phyloP scores from a whole-genome alignment of 2,888 invertebrate species.

The Shargacucullia verbasci region DNA sequence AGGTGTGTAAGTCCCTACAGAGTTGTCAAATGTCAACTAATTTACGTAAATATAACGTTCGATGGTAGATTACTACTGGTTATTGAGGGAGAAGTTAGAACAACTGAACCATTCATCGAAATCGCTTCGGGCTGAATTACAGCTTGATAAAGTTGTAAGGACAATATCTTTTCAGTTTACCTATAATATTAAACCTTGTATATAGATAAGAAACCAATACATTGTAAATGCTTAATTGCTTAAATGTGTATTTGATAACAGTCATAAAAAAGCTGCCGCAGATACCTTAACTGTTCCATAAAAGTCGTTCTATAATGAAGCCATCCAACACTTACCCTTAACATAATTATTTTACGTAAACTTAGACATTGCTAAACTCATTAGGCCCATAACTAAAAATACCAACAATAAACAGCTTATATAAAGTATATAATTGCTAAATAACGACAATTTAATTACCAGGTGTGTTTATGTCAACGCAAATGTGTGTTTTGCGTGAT shows the following conservation, averaged over 20 bases:
- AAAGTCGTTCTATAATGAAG: constrained; percentile 29
- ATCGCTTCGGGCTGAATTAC: too few relatives aligned
- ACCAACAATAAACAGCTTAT: constrained; percentile 44
- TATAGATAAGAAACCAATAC: constrained; percentile 19
- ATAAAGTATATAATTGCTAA: constrained; percentile 53
- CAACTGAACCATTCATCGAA: too few relatives aligned
- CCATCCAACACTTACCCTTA: constrained; percentile 19
- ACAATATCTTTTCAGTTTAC: too few relatives aligned
- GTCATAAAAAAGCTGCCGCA: constrained; percentile 15
- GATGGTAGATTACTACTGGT: not conserved
- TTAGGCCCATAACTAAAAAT: constrained; percentile 42
- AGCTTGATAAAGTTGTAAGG: too few relatives aligned
- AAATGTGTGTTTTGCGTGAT: constrained; percentile 71
- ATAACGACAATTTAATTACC: constrained; percentile 70
- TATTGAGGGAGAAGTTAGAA: too few relatives aligned
- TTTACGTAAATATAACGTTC: constrained; percentile 8
- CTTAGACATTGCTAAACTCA: constrained; percentile 31
- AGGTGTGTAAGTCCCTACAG: constrained; percentile 24
- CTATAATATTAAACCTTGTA: too few relatives aligned
- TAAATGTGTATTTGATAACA: constrained; percentile 13
- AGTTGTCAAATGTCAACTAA: constrained; percentile 18
- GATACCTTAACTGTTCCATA: constrained; percentile 14
- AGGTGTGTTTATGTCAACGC: constrained; percentile 60
- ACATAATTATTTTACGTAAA: constrained; percentile 32
- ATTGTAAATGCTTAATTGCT: constrained; percentile 8